Evolutionary conservation across 2,888 invertebrate genomes (phyloP).

Genomic region (Drosophila engyochracea): DNA sequence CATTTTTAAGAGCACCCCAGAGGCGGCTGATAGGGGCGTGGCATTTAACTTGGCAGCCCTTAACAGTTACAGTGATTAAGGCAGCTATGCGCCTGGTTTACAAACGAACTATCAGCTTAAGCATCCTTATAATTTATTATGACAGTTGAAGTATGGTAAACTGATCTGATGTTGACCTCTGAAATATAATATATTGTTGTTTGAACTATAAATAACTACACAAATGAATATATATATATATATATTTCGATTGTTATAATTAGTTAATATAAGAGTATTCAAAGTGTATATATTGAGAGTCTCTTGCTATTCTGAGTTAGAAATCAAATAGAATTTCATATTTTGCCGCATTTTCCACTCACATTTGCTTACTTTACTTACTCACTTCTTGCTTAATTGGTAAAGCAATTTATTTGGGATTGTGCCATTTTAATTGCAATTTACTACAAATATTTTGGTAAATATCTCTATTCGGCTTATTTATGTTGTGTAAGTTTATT

Average conservation of each 20-base stretch:
- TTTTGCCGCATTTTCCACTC: slow-evolving; percentile 14
- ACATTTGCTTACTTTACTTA: background rate
- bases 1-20: slow-evolving; percentile 29
- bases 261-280: background rate
- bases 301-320: slow-evolving; percentile 1
- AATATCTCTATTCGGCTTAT: background rate
- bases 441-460: slow-evolving; percentile 22
- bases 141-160: background rate
- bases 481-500: background rate
- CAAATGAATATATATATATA: background rate
- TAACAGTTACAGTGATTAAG: slow-evolving; percentile 7
- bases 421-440: slow-evolving; percentile 45
- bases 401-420: slow-evolving; percentile 42
- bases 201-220: background rate
- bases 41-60: slow-evolving; percentile 9
- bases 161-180: background rate
- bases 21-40: slow-evolving; percentile 12
- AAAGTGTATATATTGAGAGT: background rate
- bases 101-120: slow-evolving; percentile 3
- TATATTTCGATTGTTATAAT: too few species aligned
- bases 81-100: background rate
- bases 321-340: slow-evolving; percentile 12
- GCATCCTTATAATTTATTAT: background rate
- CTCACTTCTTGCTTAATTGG: slow-evolving; percentile 8
- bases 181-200: background rate